Evolutionary conservation across 2,888 invertebrate genomes (phyloP), one percentile per base, ranked within the genome.

Genomic region (Cacoxenus indagator): DNA sequence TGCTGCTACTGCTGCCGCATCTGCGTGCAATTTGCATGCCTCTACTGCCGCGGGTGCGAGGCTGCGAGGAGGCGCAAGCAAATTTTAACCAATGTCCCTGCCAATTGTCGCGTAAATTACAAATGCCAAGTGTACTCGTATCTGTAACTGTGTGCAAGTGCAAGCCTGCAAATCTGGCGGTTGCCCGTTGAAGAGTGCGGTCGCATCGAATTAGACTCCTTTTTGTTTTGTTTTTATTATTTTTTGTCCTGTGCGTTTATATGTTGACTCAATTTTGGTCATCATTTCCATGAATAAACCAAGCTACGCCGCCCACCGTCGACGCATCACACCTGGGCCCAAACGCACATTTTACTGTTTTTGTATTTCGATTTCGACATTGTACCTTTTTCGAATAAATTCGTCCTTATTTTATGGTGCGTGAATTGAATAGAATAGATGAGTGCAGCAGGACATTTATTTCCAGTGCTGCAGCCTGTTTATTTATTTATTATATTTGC

Each of bases 391-490:
- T 74, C 75, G 72, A 75, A 83, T 83, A 79, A 78, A 81, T 78
- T 82, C 75, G 69, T 78, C 70, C 74, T 75, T 71, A 78, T 74
- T 81, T 76, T 82, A 83, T 83, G 81, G 82, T 80, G 82, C 82
- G 83, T 83, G 76, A 81, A 83, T 78, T 82, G 76, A 29, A 62
- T 62, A 29, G 76, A 29, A 62, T 62, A 29, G 74, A 77, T 82
- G 78, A 78, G 72, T 82, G 82, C 82, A 82, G 82, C 75, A 80
- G 76, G 73, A 79, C 82, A 79, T 82, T 81, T 74, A 79, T 81
- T 81, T 82, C n/a, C 54, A 57, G 6, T 64, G 27, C 64, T 26
- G 64, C 64, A 62, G 61, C 61, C 61, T 43, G 45, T 62, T 62
- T 43, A 62, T 62, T 62, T 62, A 31, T 22, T 19, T n/a, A n/a